These are phyloP conservation scores for Etheostoma perlongum DNA, from an alignment of 2,797 vertebrate species.

Conservation along the genomic window DNA sequence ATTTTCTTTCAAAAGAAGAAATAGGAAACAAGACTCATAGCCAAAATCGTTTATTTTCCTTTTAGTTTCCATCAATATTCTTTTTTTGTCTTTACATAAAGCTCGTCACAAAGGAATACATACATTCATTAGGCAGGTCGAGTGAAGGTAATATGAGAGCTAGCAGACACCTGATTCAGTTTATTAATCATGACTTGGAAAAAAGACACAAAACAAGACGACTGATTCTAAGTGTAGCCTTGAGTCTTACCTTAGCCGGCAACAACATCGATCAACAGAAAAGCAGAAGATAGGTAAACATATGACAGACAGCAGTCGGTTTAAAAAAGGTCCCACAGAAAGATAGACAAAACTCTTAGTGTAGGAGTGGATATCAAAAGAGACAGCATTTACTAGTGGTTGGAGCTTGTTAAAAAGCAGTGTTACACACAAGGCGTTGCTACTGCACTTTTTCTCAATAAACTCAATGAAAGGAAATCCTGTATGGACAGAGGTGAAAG, in stretches of 20 bases:
- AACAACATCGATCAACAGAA: constrained; percentile 27
- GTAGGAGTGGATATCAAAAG: constrained; percentile 4
- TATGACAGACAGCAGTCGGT: constrained; percentile 1
- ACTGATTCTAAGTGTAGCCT: constrained; percentile 34
- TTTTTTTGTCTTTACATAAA: constrained; percentile 65
- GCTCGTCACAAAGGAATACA: constrained; percentile 64
- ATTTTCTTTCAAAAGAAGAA: constrained; percentile 8
- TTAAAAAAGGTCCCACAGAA: constrained; percentile 21
- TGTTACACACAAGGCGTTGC: constrained; percentile 9
- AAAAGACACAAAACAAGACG: constrained; percentile 40
- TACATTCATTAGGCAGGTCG: constrained; percentile 75
- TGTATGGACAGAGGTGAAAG: constrained; percentile 12
- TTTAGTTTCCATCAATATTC: constrained; percentile 45
- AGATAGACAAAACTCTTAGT: neutral
- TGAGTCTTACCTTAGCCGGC: constrained; percentile 33
- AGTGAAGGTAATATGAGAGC: constrained; percentile 30
- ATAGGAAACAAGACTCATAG: constrained; percentile 18
- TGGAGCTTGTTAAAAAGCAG: constrained; percentile 22
- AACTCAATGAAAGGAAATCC: constrained; percentile 7
- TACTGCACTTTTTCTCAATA: constrained; percentile 24
- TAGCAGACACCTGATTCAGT: constrained; percentile 29
- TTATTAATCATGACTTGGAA: constrained; percentile 26
- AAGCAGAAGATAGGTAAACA: constrained; percentile 19
- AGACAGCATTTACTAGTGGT: neutral
- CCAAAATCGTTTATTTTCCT: constrained; percentile 73